phyloP scores from a whole-genome alignment of 2,113 vertebrate species.

The Petroica traversi region DNA sequence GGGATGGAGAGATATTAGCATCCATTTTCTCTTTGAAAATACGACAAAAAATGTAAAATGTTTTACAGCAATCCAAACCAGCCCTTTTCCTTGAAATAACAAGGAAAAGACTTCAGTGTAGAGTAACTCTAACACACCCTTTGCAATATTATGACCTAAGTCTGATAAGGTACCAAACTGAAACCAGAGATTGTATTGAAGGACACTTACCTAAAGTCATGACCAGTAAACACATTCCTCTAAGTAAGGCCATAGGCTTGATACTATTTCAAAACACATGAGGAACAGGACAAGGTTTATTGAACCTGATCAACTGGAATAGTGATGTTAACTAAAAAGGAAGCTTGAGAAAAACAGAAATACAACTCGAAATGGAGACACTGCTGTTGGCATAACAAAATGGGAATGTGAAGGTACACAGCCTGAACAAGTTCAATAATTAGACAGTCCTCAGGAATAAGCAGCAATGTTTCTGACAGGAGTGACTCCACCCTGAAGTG shows the following conservation, averaged over 20 bases:
- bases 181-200: not conserved
- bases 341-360: not conserved
- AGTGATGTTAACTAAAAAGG: not conserved
- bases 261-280: not conserved
- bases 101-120: not conserved
- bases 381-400: not conserved
- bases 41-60: not conserved
- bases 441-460: not conserved
- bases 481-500: slow-evolving; percentile 17
- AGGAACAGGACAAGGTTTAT: not conserved
- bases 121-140: not conserved
- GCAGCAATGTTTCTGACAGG: slow-evolving; percentile 1
- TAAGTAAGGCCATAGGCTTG: not conserved
- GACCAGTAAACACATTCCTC: not conserved
- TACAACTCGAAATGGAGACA: not conserved
- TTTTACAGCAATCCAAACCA: not conserved
- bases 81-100: not conserved
- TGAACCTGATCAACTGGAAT: not conserved
- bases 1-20: not conserved
- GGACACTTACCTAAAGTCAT: not conserved
- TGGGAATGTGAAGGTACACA: slow-evolving; percentile 19
- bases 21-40: not conserved
- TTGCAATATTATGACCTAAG: not conserved
- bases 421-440: slow-evolving; percentile 49
- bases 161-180: not conserved